These are phyloP conservation scores for Hydropsyche tenuis DNA, from an alignment of 1,140 invertebrate genomes.

Conservation along the genomic window DNA sequence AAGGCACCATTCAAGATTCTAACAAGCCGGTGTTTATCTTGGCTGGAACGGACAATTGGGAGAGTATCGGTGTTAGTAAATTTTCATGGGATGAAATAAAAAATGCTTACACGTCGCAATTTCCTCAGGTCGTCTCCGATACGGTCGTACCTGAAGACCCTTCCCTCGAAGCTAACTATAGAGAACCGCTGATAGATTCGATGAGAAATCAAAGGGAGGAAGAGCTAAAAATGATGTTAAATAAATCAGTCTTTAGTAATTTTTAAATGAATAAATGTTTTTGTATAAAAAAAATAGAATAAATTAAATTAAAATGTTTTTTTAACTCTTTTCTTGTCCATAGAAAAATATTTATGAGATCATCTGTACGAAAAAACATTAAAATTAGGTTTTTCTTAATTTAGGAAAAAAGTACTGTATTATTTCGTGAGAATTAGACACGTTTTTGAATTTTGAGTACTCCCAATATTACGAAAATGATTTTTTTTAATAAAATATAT, in stretches of 20 bases:
- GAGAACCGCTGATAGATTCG: constrained; percentile 41
- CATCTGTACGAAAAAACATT: no score
- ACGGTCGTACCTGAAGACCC: constrained; percentile 36
- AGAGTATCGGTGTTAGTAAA: constrained; percentile 21
- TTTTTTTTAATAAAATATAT: no score
- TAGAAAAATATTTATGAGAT: no score
- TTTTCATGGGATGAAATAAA: constrained; percentile 33
- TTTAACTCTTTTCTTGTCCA: no score
- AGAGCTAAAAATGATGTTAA: constrained; percentile 39
- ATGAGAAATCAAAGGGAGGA: constrained; percentile 42
- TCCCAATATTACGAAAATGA: no score
- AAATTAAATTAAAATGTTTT: no score
- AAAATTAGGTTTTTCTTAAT: no score
- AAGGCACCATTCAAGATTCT: constrained; percentile 27
- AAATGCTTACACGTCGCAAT: constrained; percentile 8
- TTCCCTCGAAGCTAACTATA: constrained; percentile 42
- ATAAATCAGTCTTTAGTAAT: constrained; percentile 21
- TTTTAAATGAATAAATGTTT: constrained; percentile 29
- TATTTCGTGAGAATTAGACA: no score
- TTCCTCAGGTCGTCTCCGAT: neutral
- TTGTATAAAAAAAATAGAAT: neutral
- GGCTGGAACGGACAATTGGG: constrained; percentile 35
- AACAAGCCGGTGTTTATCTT: constrained; percentile 39
- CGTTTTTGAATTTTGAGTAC: no score
- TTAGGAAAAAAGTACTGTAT: no score